These are phyloP conservation scores for Arothron firmamentum DNA, from an alignment of 2,113 vertebrate species.

Conservation along the genomic window DNA sequence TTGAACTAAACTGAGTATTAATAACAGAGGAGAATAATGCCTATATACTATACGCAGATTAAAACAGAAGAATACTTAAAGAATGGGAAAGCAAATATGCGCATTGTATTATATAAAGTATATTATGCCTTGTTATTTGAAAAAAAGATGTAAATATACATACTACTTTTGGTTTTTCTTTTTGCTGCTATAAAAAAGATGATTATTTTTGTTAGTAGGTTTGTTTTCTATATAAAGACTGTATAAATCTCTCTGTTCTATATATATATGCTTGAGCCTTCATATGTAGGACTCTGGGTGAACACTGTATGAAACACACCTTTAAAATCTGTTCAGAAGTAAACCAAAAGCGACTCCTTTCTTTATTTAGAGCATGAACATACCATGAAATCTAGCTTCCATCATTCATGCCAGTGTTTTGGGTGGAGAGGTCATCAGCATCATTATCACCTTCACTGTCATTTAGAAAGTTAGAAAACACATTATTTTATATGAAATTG, in stretches of 20 bases:
- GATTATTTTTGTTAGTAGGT: conserved; percentile 77
- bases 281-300: conserved; percentile 71
- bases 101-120: conserved; percentile 62
- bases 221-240: conserved; percentile 74
- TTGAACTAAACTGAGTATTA: conserved; percentile 30
- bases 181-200: conserved; percentile 78
- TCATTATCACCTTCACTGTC: no score
- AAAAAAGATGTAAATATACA: conserved; percentile 70
- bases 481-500: not conserved
- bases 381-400: not conserved
- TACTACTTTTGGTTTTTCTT: conserved; percentile 66
- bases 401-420: not conserved
- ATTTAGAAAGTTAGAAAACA: conserved; percentile 24
- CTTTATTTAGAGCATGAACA: not conserved
- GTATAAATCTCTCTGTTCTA: conserved; percentile 61
- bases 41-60: conserved; percentile 56
- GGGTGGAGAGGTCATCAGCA: no score
- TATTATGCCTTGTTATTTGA: conserved; percentile 70
- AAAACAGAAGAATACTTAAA: conserved; percentile 61
- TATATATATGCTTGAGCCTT: conserved; percentile 76
- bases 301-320: conserved; percentile 75
- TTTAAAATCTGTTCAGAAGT: conserved; percentile 68
- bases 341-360: conserved; percentile 35
- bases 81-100: conserved; percentile 62
- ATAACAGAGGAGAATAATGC: conserved; percentile 29